Base-by-base conservation (phyloP, 2,113 vertebrate species). In the Lampris megalopsis region DNA sequence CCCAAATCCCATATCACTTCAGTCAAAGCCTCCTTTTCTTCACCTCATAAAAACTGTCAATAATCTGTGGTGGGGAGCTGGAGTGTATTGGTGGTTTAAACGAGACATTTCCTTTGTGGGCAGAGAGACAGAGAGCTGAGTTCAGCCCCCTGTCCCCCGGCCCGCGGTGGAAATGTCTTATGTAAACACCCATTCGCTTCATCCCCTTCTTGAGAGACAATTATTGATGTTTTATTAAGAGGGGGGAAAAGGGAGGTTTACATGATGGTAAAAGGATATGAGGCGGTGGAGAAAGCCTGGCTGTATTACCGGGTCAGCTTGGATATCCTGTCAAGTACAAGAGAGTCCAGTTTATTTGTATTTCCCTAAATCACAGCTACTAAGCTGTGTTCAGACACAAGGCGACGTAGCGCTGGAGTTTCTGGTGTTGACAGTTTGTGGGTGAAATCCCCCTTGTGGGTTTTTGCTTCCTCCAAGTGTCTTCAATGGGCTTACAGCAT, bases 131-230 rank as follows among this genome's bases (percentile, higher is more conserved):
- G 79, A 88, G 74, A 78, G 58, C 71, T 54, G 71, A 66, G 80
- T 79, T 78, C 53, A 66, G 75, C 68, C 62, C 24, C 41, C 71
- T 82, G 88, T 82, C 79, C 69, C 77, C 76, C 83, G 71, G 75
- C 83, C 83, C 83, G 86, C 90, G 75, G 70, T 86, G 88, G 81
- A 86, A 88, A 87, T 37, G 68, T 79, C 83, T 88, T 78, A 77
- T 87, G 84, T 88, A 87, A 88, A 89, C 89, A 86, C 68, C 24
- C 67, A 49, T 53, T 78, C 70, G 77, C 80, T 81, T 81, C 73
- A 75, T 80, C 69, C 53, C 63, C 79, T 43, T 68, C 76, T 53
- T 52, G 81, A 76, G 78, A 69, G 63, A 74, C 70, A 79, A 71
- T 75, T 82, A 83, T 86, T 57, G 85, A 71, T 57, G 13, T 80